Evolutionary conservation across 2,888 invertebrate genomes (phyloP).

Genomic region (Hymenopus coronatus): DNA sequence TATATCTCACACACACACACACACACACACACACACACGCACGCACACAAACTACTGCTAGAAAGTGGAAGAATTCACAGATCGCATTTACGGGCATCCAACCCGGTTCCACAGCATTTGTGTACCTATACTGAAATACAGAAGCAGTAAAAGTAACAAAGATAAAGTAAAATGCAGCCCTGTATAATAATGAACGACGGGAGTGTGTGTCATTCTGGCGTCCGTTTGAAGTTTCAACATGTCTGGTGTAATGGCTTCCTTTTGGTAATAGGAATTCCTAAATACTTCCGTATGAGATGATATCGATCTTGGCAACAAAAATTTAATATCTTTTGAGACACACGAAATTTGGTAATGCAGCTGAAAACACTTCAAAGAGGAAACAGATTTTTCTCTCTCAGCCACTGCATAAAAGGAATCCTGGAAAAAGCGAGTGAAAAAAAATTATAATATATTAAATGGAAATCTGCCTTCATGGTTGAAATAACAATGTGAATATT

Average conservation of each 20-base stretch:
- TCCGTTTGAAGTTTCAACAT: neutral
- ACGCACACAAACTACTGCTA: too few species aligned
- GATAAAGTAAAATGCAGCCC: too few species aligned
- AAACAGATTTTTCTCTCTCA: too few species aligned
- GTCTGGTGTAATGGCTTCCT: neutral
- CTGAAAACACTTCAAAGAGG: neutral
- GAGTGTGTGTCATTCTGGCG: too few species aligned
- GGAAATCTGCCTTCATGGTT: neutral
- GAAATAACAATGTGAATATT: neutral
- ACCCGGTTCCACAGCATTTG: too few species aligned
- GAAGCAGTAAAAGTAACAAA: too few species aligned
- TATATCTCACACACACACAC: too few species aligned
- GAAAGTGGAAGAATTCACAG: too few species aligned
- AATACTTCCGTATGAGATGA: neutral
- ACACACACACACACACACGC: too few species aligned
- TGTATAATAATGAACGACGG: too few species aligned
- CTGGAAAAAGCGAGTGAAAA: neutral
- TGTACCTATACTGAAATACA: too few species aligned
- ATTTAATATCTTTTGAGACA: neutral
- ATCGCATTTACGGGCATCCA: too few species aligned
- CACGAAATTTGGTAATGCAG: neutral
- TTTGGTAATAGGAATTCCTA: neutral
- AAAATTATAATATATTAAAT: neutral
- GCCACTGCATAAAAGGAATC: neutral
- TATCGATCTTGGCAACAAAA: neutral